phyloP scores from a whole-genome alignment of 2,888 invertebrate species.

The Periphyllus acericola region DNA sequence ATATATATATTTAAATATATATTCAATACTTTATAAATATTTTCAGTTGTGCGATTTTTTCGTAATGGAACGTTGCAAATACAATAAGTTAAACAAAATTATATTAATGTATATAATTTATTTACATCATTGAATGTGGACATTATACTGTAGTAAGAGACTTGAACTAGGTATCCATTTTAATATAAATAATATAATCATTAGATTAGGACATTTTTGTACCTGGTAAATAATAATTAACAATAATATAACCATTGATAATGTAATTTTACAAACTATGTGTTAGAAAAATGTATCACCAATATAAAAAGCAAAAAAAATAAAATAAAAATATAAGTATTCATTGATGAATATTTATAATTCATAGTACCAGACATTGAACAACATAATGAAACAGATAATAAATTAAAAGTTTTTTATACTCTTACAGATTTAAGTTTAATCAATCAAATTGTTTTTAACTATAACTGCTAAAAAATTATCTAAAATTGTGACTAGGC shows the following conservation, averaged over 20 bases:
- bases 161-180: constrained; percentile 48
- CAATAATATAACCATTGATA: constrained; percentile 55
- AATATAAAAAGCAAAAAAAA: constrained; percentile 40
- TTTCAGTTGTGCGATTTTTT: constrained; percentile 54
- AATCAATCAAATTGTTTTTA: constrained; percentile 22
- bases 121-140: constrained; percentile 51
- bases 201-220: constrained; percentile 44
- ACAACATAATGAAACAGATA: constrained; percentile 51
- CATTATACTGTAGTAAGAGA: constrained; percentile 47
- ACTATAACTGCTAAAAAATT: constrained; percentile 50
- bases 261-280: constrained; percentile 39
- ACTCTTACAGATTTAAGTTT: constrained; percentile 30
- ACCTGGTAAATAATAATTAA: constrained; percentile 57
- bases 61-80: constrained; percentile 57
- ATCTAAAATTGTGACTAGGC: constrained; percentile 52
- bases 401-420: constrained; percentile 43
- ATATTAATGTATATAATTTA: constrained; percentile 54
- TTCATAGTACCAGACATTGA: constrained; percentile 43
- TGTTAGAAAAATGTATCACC: constrained; percentile 48
- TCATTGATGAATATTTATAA: constrained; percentile 43
- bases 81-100: constrained; percentile 47
- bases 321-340: constrained; percentile 26
- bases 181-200: constrained; percentile 52
- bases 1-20: constrained; percentile 21
- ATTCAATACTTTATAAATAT: constrained; percentile 8